Evolutionary conservation across 2,113 vertebrate genomes (phyloP), one percentile per base, ranked within the genome.

Genomic region (Otocyon megalotis): DNA sequence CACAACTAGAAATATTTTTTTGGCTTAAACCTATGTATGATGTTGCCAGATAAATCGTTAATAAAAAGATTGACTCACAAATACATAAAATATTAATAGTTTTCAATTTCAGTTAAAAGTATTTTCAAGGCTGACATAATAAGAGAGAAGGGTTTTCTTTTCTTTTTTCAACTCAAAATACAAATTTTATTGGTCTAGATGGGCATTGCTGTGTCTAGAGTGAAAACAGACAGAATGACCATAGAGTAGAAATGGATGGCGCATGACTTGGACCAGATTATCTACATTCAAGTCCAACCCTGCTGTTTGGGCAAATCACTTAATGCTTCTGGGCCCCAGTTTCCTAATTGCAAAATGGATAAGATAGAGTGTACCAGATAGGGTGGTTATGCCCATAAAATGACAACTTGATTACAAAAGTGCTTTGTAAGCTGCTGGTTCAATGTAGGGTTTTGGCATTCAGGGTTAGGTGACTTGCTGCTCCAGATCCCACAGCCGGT

Each of bases 41-140:
- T 84, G 37, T 77, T 8, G 65, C 8, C 30, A 93, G 69, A 56
- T 50, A 69, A 56, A 15, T 67, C 65, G 92, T 71, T 72, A 76
- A 43, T 88, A 48, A 65, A 91, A 96, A 80, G 3, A 28, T 0
- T 54, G 3, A 72, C 14, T 82, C 24, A 53, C 13, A 63, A 69
- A 94, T 65, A 16, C 3, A 65, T 17, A 86, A 95, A 94, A 79
- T 77, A 79, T 26, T 79, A 50, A 63, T 58, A 86, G 62, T 88
- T 89, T 97, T 35, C 1, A 24, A 91, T 69, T 22, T 56, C 48
- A 86, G 4, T 88, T 87, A 88, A 92, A 86, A 88, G 95, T 93
- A 43, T 60, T 56, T 85, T 88, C 32, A 86, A 4, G 28, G 26
- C 2, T 97, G 32, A 58, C 28, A 84, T 58, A 72, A 84, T 58